Conservation (phyloP, 2,888 invertebrate species). For the Cetonia aurata region DNA sequence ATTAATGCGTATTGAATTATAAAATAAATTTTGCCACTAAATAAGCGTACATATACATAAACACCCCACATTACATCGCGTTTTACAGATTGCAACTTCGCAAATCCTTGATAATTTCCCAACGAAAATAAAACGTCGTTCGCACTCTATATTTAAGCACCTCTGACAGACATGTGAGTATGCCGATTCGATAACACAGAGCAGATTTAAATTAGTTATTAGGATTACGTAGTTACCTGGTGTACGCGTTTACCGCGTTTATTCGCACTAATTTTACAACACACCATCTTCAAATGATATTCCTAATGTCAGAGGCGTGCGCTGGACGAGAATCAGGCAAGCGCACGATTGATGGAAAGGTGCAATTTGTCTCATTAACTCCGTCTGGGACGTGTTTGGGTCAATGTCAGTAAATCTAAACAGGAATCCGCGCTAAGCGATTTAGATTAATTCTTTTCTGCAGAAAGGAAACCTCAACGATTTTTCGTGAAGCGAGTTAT, state of each 20-base stretch:
- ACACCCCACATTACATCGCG: too few relatives aligned
- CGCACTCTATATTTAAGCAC: slow-evolving; percentile 47
- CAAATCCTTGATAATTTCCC: slow-evolving; percentile 26
- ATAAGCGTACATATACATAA: too few relatives aligned
- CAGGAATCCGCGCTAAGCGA: neutral
- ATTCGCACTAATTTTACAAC: slow-evolving; percentile 45
- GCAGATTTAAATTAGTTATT: slow-evolving; percentile 47
- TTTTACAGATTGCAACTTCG: slow-evolving; percentile 21
- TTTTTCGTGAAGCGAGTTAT: too few relatives aligned
- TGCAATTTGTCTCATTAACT: slow-evolving; percentile 15
- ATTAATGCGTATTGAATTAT: too few relatives aligned
- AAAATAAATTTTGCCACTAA: too few relatives aligned
- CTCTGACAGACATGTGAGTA: slow-evolving; percentile 49
- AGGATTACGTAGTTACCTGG: slow-evolving; percentile 42
- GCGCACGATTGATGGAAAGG: slow-evolving; percentile 15
- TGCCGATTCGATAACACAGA: slow-evolving; percentile 41
- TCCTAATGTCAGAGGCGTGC: neutral
- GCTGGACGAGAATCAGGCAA: neutral
- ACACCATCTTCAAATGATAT: slow-evolving; percentile 8
- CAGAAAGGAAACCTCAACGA: too few relatives aligned
- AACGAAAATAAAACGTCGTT: slow-evolving; percentile 50
- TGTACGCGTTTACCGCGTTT: slow-evolving; percentile 19
- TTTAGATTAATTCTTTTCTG: too few relatives aligned
- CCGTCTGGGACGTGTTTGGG: slow-evolving; percentile 20
- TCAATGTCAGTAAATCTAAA: slow-evolving; percentile 25